phyloP scores from a whole-genome alignment of 2,888 invertebrate genomes.

The Melangyna quadrimaculata region DNA sequence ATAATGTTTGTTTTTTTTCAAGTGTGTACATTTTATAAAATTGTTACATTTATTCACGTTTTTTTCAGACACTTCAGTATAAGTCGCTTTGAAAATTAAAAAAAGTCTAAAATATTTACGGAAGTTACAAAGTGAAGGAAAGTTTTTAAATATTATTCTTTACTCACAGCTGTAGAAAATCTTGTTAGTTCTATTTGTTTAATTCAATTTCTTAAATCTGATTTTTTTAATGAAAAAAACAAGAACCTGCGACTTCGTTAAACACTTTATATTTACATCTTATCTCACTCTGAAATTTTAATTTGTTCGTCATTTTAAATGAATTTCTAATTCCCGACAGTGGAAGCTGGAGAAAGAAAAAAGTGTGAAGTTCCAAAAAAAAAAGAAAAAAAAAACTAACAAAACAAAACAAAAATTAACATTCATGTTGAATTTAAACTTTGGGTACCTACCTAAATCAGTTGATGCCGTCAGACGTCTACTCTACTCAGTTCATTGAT shows the following conservation, averaged over 20 bases:
- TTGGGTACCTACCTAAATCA: background rate
- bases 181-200: too few species aligned
- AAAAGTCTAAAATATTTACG: too few species aligned
- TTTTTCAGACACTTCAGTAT: too few species aligned
- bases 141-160: too few species aligned
- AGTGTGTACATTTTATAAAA: too few species aligned
- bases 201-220: too few species aligned
- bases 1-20: too few species aligned
- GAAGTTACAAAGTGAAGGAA: too few species aligned
- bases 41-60: too few species aligned
- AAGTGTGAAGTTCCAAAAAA: slow-evolving; percentile 32
- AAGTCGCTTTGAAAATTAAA: too few species aligned
- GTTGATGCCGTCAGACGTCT: background rate
- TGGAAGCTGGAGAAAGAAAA: slow-evolving; percentile 46
- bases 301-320: slow-evolving; percentile 10
- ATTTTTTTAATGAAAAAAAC: too few species aligned
- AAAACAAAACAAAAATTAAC: background rate
- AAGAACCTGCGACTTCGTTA: background rate
- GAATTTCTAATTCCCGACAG: slow-evolving; percentile 60
- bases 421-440: background rate
- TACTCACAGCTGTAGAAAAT: too few species aligned
- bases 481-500: slow-evolving; percentile 16
- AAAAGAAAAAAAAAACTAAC: background rate
- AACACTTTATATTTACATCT: background rate
- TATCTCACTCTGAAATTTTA: background rate